phyloP scores from a whole-genome alignment of 2,113 vertebrate genomes.

The Murina feae region DNA sequence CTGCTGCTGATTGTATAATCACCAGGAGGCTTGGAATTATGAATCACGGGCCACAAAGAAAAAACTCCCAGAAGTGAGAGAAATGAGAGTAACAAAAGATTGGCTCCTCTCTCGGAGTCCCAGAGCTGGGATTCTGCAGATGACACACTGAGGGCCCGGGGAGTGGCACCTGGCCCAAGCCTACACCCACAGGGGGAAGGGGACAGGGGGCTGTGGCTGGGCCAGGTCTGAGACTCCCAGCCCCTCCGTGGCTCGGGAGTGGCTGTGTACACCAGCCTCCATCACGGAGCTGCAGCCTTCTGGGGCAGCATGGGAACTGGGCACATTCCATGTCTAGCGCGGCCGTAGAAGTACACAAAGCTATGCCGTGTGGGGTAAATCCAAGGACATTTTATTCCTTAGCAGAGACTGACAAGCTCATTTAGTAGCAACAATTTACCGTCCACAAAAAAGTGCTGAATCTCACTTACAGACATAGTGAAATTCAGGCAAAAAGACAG shows the following conservation, averaged over 20 bases:
- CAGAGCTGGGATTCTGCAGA: background rate
- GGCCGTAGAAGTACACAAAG: background rate
- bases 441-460: conserved; percentile 70
- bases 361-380: background rate
- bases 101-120: background rate
- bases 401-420: conserved; percentile 50
- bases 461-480: conserved; percentile 68
- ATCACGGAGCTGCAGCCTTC: background rate
- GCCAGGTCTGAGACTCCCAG: background rate
- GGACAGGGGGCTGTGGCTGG: background rate
- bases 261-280: background rate
- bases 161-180: background rate
- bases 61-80: background rate
- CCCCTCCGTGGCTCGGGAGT: background rate
- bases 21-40: background rate
- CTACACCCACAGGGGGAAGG: background rate
- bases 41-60: background rate
- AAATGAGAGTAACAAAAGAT: background rate
- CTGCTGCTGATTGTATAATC: background rate
- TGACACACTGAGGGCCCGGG: background rate
- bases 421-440: conserved; percentile 46
- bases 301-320: background rate
- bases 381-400: conserved; percentile 44
- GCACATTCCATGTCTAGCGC: background rate
- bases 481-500: conserved; percentile 64